These are phyloP conservation scores for Penaeus chinensis DNA, from an alignment of 1,140 invertebrate species.

Conservation along the genomic window DNA sequence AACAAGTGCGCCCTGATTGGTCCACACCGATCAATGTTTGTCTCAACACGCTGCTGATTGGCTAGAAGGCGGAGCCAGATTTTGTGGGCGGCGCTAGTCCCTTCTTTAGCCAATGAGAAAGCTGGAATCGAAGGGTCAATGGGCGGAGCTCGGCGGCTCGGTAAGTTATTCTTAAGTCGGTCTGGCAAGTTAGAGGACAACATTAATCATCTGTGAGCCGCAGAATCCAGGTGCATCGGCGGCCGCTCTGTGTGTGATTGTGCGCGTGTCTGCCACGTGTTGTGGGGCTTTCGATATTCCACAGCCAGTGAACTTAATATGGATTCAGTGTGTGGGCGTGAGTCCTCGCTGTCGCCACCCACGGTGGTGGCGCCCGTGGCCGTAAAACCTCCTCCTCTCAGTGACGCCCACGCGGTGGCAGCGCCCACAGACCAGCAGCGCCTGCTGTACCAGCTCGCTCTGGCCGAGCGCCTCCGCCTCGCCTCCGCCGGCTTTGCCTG, in stretches of 20 bases:
- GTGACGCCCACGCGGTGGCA: conserved; percentile 42
- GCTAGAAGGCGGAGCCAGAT: background rate
- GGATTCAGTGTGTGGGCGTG: conserved; percentile 62
- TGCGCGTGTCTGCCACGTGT: background rate
- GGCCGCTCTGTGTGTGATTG: conserved; percentile 7
- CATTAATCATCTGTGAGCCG: conserved; percentile 35
- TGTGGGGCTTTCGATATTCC: too few relatives aligned
- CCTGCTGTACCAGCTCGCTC: conserved; percentile 61
- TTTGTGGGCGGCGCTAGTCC: conserved; percentile 29
- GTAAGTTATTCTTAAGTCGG: conserved; percentile 51
- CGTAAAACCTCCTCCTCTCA: conserved; percentile 51
- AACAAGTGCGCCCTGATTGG: conserved; percentile 54
- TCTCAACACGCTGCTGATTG: conserved; percentile 41
- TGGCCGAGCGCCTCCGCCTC: conserved; percentile 61
- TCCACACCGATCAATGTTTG: conserved; percentile 44
- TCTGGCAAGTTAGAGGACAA: conserved; percentile 34
- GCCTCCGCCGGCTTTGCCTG: conserved; percentile 55
- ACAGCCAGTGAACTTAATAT: conserved; percentile 32
- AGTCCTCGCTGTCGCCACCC: conserved; percentile 61
- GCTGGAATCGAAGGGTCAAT: background rate
- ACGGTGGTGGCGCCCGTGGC: conserved; percentile 61
- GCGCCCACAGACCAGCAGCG: conserved; percentile 61
- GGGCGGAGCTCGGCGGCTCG: conserved; percentile 14
- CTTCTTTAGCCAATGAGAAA: conserved; percentile 8
- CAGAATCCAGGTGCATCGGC: conserved; percentile 17